Evolutionary conservation across 2,888 invertebrate genomes (phyloP), one percentile per base, ranked within the genome.

Genomic region (Xanthorhoe spadicearia): DNA sequence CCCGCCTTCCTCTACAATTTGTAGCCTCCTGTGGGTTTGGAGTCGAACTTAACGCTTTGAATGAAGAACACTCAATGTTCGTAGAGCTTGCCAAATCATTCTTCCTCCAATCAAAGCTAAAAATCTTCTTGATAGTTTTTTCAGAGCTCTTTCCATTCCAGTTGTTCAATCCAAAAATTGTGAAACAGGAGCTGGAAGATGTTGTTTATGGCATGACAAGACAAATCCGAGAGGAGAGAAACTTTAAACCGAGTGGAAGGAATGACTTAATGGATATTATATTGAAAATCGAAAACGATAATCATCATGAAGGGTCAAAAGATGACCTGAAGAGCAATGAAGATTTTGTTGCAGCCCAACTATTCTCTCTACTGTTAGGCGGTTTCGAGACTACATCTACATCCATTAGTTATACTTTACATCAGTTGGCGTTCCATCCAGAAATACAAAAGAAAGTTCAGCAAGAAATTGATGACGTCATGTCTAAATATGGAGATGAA

Each of bases 11-110:
- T 8, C 75, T 78, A 0, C 77, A 81, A 60, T 77, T 79, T 35
- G 81, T 83, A 23, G 83, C 79, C 6, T 76, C 80, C 5, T 80
- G 80, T 32, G 83, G 79, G 4, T 83, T 83, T 32, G 83, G 84
- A 0, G 68, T 83, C 8, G 69, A 71, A 13, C 35, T 74, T 0
- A 63, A 73, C 38, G 63, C 64, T 0, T 50, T 73, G 1, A 56
- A 58, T 10, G 46, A 64, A 1, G 51, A 69, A 15, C 28, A 67
- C n/a, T 61, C 61, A 10, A 50, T 19, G 2, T 70, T 74, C 15
- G 17, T 64, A 19, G n/a, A 54, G 0, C 32, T 62, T 1, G 68
- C 71, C 6, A 66, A 68, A 23, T 35, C 55, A 2, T 70, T 72
- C 15, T 72, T 71, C 32, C 54, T 61, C 17, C 62, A 38, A 59